A percentile compares a stretch with the other conserved stretches of the same genome.
Evolutionary conservation across 2,888 invertebrate species (phyloP).

Genomic region (Chloroclystis v-ata): DNA sequence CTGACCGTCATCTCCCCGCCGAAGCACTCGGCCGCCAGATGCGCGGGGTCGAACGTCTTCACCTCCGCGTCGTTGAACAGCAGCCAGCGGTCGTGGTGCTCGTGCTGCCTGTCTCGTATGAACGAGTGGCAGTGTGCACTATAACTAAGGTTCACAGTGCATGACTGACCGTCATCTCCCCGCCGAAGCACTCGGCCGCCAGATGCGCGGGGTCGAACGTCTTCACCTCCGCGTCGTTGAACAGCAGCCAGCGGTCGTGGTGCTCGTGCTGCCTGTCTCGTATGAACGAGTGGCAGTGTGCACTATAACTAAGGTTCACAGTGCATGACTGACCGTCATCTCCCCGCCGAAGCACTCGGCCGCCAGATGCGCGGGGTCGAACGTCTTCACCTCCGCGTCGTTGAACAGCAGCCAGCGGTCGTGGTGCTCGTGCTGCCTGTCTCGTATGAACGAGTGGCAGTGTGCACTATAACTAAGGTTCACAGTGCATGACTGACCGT

Average conservation of each 20-base stretch:
- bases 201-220: constrained; percentile 96
- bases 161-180: constrained; percentile 95
- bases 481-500: too few species aligned
- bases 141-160: neutral
- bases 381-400: constrained; percentile 95
- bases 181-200: constrained; percentile 97
- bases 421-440: constrained; percentile 83
- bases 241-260: constrained; percentile 94
- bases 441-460: constrained; percentile 96
- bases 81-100: constrained; percentile 91
- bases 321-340: constrained; percentile 87
- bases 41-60: constrained; percentile 96
- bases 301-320: neutral
- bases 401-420: constrained; percentile 97
- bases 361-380: constrained; percentile 96
- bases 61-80: constrained; percentile 96
- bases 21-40: constrained; percentile 96
- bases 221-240: constrained; percentile 96
- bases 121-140: constrained; percentile 98
- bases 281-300: constrained; percentile 98
- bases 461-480: too few species aligned
- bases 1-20: constrained; percentile 97
- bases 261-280: constrained; percentile 86
- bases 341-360: constrained; percentile 98
- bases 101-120: constrained; percentile 89